Evolutionary conservation across 2,113 vertebrate species (phyloP), one percentile per base, ranked within the genome.

Genomic region (Silurus glanis): DNA sequence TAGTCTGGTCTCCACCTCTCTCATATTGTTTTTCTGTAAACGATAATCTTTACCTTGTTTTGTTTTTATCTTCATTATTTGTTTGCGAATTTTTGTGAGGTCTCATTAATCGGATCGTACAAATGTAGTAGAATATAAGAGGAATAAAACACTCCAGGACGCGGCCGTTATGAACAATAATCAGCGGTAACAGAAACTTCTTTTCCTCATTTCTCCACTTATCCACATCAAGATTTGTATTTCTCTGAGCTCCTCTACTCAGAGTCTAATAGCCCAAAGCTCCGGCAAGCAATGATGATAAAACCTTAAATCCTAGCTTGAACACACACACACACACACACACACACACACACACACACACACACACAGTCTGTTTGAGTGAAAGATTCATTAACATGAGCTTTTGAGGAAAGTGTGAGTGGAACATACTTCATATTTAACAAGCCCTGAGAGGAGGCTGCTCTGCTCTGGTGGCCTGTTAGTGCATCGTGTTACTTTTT

Each of bases 401-500:
- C 89, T 92, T 92, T 93, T 90, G 91, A 83, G 91, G 90, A 93
- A 92, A 93, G 91, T 90, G 90, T 85, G 88, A 92, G 88, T 82
- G 79, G 89, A 91, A 90, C 90, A 88, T 90, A 80, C 91, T 93
- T 93, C 91, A 93, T 92, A 90, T 93, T 94, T 94, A 93, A 92
- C 89, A 88, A 91, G 86, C 86, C 71, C 7, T 9, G 87, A 88
- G 88, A 89, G 75, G 80, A 89, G 90, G 82, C 90, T 87, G 85
- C 83, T 86, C 90, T 87, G 85, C 83, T 86, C 86, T 88, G 67
- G 87, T 86, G 89, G 91, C 89, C 89, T 83, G 85, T 87, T 83
- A 80, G 28, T 23, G 91, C 91, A 90, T 76, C 89, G 89, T 90
- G 91, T 90, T 91, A 88, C 91, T 93, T 92, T 37, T 93, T 89